Evolutionary conservation across 2,797 vertebrate genomes (phyloP).

Genomic region (Cyclopterus lumpus): DNA sequence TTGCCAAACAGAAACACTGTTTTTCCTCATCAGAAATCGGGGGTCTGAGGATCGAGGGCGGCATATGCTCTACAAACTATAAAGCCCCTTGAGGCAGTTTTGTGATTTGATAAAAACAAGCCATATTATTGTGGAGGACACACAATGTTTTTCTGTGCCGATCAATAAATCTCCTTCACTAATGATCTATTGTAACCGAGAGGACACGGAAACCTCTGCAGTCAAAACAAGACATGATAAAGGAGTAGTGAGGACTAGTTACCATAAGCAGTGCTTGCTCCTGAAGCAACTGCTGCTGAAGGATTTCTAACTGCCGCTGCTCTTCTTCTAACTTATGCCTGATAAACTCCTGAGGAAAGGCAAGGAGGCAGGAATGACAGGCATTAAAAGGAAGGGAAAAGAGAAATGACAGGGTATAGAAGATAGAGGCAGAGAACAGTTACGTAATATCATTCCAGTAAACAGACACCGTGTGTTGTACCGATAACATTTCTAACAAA

Average conservation of each 20-base stretch:
- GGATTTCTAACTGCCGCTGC: constrained; percentile 95
- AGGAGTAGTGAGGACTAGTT: constrained; percentile 68
- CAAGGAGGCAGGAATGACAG: constrained; percentile 52
- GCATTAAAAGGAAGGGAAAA: constrained; percentile 36
- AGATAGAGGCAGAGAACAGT: constrained; percentile 33
- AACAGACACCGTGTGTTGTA: constrained; percentile 30
- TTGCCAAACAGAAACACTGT: constrained; percentile 3
- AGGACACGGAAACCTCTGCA: constrained; percentile 20
- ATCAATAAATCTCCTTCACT: constrained; percentile 6
- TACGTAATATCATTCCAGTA: constrained; percentile 41
- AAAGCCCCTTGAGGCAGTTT: background rate
- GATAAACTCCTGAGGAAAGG: constrained; percentile 91
- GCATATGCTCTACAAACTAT: background rate
- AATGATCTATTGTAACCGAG: background rate
- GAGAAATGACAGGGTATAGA: constrained; percentile 39
- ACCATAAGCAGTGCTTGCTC: constrained; percentile 96
- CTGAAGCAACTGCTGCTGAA: constrained; percentile 96
- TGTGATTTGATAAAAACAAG: constrained; percentile 9
- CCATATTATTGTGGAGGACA: background rate
- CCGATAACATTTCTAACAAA: constrained; percentile 9
- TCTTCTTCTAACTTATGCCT: constrained; percentile 96
- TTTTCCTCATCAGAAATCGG: background rate
- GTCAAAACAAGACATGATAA: constrained; percentile 40
- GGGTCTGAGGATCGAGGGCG: background rate
- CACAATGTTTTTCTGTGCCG: background rate